phyloP scores from a whole-genome alignment of 2,113 vertebrate species.

The Prinia subflava region DNA sequence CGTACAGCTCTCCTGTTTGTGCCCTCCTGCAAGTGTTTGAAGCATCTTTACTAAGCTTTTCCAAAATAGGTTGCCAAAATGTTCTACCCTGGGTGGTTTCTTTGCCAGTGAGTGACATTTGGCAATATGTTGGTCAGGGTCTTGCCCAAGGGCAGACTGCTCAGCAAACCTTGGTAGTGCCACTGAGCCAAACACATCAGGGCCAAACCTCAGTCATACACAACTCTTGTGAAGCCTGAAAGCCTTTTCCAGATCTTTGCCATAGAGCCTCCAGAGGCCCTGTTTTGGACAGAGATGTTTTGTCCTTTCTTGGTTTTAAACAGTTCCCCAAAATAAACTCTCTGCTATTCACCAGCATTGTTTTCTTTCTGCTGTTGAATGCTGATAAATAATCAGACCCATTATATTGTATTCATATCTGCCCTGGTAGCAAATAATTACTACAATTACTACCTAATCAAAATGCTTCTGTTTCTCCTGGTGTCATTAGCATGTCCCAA shows the following conservation, averaged over 20 bases:
- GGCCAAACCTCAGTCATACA: neutral
- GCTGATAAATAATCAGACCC: constrained; percentile 54
- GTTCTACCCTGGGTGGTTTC: neutral
- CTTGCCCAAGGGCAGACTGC: neutral
- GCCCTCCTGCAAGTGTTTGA: neutral
- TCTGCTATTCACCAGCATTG: constrained; percentile 22
- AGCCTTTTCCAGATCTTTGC: neutral
- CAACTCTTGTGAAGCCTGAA: neutral
- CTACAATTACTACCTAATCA: constrained; percentile 55
- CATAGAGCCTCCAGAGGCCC: neutral
- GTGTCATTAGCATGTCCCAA: constrained; percentile 54
- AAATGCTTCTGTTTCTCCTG: constrained; percentile 50
- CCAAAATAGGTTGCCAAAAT: neutral
- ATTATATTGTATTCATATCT: constrained; percentile 25
- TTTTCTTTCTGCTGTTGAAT: constrained; percentile 38
- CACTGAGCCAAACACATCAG: neutral
- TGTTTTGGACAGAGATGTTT: neutral
- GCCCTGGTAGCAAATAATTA: constrained; percentile 43
- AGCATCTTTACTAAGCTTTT: neutral
- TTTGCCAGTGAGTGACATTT: neutral
- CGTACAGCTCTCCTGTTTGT: neutral
- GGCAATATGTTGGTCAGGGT: neutral
- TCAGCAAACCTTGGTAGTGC: neutral
- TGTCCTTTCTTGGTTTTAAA: constrained; percentile 21
- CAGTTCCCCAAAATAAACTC: neutral